Conservation (phyloP, 2,113 vertebrate genomes). For the Vireo altiloquus region DNA sequence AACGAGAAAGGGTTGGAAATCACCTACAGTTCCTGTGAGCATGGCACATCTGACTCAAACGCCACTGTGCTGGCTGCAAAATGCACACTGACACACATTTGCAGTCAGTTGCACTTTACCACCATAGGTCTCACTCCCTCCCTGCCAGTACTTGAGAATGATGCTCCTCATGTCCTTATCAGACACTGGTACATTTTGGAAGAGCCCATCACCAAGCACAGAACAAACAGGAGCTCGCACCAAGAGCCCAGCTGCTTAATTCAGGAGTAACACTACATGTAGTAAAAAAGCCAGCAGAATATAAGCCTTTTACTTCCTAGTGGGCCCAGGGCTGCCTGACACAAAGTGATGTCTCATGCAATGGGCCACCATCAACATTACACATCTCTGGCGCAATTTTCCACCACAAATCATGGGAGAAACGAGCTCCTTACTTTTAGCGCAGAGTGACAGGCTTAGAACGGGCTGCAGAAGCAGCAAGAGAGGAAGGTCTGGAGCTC, state of each 20-base stretch:
- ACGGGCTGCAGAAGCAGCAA: fast-evolving
- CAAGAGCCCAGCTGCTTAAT: neutral
- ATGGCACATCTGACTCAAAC: neutral
- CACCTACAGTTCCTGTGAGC: neutral
- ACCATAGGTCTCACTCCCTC: neutral
- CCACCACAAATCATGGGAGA: fast-evolving
- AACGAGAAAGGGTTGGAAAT: neutral
- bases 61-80: neutral
- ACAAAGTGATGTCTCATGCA: fast-evolving
- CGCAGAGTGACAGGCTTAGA: fast-evolving
- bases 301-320: neutral
- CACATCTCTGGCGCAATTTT: fast-evolving
- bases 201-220: fast-evolving
- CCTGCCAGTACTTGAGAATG: neutral
- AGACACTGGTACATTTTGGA: neutral
- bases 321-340: neutral
- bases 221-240: neutral
- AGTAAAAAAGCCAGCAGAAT: neutral
- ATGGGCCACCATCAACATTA: neutral
- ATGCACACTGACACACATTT: neutral
- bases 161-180: neutral
- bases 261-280: fast-evolving
- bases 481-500: neutral
- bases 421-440: fast-evolving
- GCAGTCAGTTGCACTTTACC: neutral